Evolutionary conservation across 2,797 vertebrate species (phyloP).

Genomic region (Micromesistius poutassou): DNA sequence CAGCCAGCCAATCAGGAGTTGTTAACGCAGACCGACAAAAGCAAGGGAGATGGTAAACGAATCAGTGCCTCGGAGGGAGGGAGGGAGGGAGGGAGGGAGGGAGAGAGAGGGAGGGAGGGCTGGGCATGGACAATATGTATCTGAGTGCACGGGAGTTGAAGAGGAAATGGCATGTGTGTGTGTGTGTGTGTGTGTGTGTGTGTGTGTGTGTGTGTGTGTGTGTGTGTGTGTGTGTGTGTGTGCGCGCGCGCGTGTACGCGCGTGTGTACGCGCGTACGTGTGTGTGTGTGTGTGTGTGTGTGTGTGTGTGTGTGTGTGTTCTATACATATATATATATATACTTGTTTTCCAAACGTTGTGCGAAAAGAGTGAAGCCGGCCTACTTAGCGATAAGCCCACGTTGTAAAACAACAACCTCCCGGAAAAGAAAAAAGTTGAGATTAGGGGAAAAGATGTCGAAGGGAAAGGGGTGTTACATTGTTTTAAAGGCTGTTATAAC

Average conservation of each 20-base stretch:
- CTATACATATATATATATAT: too few relatives aligned
- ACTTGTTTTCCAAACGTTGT: too few relatives aligned
- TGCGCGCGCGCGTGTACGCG: too few relatives aligned
- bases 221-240: too few relatives aligned
- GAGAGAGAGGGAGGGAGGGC: conserved; percentile 21
- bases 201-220: too few relatives aligned
- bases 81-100: conserved; percentile 1
- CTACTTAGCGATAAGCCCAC: too few relatives aligned
- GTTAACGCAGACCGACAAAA: conserved; percentile 22
- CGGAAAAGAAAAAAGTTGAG: background rate
- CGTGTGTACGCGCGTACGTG: background rate
- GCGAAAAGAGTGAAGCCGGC: too few relatives aligned
- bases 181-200: too few relatives aligned
- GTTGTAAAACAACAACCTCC: background rate
- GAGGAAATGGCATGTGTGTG: conserved; percentile 41
- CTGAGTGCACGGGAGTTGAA: conserved; percentile 68
- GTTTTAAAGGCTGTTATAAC: background rate
- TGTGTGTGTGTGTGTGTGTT: background rate
- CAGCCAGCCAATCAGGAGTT: conserved; percentile 63
- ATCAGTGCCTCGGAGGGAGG: conserved; percentile 23
- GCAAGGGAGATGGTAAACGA: conserved; percentile 32
- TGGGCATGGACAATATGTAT: conserved; percentile 49
- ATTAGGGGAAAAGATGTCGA: background rate
- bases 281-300: background rate
- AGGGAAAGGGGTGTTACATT: background rate